These are phyloP conservation scores for Morinoia aosen DNA, from an alignment of 2,888 invertebrate genomes.

Conservation along the genomic window DNA sequence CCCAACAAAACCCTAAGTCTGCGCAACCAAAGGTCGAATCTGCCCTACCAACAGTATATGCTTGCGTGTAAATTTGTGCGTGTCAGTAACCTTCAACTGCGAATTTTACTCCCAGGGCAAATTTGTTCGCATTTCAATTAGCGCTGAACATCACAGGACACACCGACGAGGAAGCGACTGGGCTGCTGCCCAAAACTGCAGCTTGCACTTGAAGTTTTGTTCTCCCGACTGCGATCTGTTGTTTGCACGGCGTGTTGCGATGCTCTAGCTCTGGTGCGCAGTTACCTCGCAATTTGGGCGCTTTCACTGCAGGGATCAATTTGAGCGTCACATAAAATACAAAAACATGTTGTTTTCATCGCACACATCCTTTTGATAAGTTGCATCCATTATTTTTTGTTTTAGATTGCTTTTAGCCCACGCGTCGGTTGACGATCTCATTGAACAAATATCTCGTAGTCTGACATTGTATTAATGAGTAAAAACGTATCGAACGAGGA, in stretches of 20 bases:
- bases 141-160: not conserved
- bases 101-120: not conserved
- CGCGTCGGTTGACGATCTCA: too few relatives aligned
- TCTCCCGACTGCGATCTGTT: not conserved
- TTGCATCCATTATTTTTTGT: not conserved
- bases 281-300: not conserved
- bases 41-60: not conserved
- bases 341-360: not conserved
- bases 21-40: not conserved
- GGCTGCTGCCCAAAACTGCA: not conserved
- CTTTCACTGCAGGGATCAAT: not conserved
- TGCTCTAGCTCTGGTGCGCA: not conserved
- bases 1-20: too few relatives aligned
- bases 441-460: too few relatives aligned
- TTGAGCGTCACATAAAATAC: not conserved
- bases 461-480: too few relatives aligned
- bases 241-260: not conserved
- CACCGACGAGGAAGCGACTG: not conserved
- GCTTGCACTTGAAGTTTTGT: not conserved
- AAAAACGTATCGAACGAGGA: not conserved
- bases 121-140: not conserved
- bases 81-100: not conserved
- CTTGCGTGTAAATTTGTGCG: not conserved
- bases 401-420: not conserved
- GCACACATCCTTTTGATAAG: not conserved